Evolutionary conservation across 2,797 vertebrate genomes (phyloP), one percentile per base, ranked within the genome.

Genomic region (Prionace glauca): DNA sequence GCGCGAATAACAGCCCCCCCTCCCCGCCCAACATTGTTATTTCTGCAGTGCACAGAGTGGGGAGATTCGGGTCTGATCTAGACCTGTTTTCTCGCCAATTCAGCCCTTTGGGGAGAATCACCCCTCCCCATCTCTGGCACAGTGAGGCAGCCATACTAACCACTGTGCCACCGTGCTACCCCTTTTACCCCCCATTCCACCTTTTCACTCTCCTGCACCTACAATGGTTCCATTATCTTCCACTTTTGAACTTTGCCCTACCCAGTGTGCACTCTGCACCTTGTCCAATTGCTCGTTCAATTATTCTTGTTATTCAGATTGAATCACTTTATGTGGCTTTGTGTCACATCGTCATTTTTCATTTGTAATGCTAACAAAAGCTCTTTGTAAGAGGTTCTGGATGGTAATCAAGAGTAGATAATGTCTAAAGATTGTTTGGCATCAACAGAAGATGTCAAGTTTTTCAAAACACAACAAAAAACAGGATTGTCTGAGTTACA

Each of bases 341-440:
- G 62, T 92, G 20, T 69, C n/a, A 36, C 36, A 67, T 91, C n/a
- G 67, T 69, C 41, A 7, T 92, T 41, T 69, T 92, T 20, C 9
- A 9, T 92, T 92, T 22, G 3, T 67, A 22, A 91, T 91, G 67
- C 20, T n/a, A 41, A 41, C 65, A 92, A 92, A 41, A 41, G 90
- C n/a, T 92, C 65, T 69, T 41, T 92, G 90, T 92, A 41, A 26
- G 16, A 92, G 22, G 69, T 69, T 67, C 65, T 92, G 90, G 90
- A 92, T n/a, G 36, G n/a, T 41, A 92, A 92, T 41, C 32, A 92
- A 92, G 69, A 95, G 32, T 74, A 95, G 71, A 77, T 94, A 77
- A 60, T 95, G 32, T 72, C 26, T 32, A 56, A 95, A 32, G 60
- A 60, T 95, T 77, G 16, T 29, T 45, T 74, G 67, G 41, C 65